Conservation (phyloP, 2,113 vertebrate species). For the Noctilio leporinus region DNA sequence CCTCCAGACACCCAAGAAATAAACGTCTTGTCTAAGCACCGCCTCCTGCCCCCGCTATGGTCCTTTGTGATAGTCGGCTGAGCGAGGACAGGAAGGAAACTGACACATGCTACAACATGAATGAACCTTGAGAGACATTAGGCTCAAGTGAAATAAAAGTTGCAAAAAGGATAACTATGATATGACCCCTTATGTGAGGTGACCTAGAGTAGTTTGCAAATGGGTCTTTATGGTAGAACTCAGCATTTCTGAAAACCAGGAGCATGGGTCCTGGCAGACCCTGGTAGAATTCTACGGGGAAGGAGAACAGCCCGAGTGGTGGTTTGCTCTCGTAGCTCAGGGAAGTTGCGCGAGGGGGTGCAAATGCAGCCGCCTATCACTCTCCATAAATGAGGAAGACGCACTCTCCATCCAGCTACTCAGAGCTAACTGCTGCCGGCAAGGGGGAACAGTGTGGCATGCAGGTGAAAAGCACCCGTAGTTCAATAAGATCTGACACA, state of each 20-base stretch:
- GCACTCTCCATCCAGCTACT: background rate
- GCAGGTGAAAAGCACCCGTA: background rate
- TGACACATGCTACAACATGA: background rate
- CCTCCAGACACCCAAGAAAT: background rate
- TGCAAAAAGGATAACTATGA: background rate
- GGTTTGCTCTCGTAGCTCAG: background rate
- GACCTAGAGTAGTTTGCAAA: background rate
- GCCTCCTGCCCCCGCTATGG: background rate
- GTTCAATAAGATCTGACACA: background rate
- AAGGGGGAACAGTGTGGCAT: background rate
- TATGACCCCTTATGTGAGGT: background rate
- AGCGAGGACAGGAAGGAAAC: background rate
- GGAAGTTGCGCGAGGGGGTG: background rate
- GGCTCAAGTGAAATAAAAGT: background rate
- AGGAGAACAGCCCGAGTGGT: no score
- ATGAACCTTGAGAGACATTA: background rate
- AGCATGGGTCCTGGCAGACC: fast-evolving
- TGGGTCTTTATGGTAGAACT: background rate
- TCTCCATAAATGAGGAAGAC: fast-evolving
- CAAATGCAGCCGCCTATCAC: background rate
- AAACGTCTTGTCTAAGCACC: background rate
- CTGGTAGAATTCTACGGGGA: background rate
- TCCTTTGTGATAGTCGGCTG: background rate
- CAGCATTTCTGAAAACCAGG: background rate
- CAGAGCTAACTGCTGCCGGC: fast-evolving